These are phyloP conservation scores for Spinus olivaceus DNA, from an alignment of 2,797 vertebrate species.

Conservation along the genomic window DNA sequence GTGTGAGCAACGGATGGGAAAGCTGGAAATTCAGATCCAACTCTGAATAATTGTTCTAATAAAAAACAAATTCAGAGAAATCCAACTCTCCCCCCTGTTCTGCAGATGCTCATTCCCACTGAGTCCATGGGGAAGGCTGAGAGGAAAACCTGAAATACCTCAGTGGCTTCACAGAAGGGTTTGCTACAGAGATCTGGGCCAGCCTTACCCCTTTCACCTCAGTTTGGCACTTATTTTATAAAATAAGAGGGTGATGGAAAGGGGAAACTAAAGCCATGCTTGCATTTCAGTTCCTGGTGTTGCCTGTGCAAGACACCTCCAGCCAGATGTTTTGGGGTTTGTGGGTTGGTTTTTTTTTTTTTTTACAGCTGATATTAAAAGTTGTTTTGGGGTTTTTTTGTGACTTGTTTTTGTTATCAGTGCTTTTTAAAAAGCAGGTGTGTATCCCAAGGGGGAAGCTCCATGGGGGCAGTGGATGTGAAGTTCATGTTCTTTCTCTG, in stretches of 20 bases:
- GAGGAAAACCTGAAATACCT: background rate
- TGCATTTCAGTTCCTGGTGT: slow-evolving; percentile 28
- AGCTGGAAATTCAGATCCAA: background rate
- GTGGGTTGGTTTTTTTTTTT: background rate
- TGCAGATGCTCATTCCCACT: background rate
- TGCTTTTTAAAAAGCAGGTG: slow-evolving; percentile 65
- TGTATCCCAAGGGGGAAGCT: slow-evolving; percentile 32
- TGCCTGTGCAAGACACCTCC: slow-evolving; percentile 32
- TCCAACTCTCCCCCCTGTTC: background rate
- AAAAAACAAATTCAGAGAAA: background rate
- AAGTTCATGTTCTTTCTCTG: background rate
- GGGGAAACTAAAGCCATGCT: slow-evolving; percentile 32
- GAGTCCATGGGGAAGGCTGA: background rate
- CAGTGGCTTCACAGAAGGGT: background rate
- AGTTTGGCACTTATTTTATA: slow-evolving; percentile 5
- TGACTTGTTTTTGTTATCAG: slow-evolving; percentile 38
- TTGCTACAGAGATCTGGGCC: background rate
- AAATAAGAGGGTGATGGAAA: background rate
- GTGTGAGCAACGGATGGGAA: background rate
- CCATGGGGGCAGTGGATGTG: background rate
- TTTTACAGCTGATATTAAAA: slow-evolving; percentile 56
- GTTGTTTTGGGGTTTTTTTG: background rate
- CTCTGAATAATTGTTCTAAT: background rate
- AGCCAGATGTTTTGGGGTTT: slow-evolving; percentile 29
- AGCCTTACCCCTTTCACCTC: background rate